Percentiles rank a stretch among this genome's conserved stretches.
Evolutionary conservation across 2,888 invertebrate genomes (phyloP).

Genomic region (Diaphora mendica): DNA sequence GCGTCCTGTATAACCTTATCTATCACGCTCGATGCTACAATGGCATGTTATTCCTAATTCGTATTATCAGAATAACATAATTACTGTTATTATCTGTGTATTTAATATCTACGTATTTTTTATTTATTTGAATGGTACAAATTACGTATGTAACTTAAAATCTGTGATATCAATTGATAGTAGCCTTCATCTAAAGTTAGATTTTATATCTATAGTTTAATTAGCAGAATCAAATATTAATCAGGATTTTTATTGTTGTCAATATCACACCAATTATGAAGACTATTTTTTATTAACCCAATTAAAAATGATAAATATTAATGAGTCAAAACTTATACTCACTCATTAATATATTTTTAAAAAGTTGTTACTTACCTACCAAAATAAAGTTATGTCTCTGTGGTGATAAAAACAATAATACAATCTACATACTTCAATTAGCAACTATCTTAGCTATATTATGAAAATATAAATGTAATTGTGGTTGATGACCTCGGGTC

Average conservation of each 20-base stretch:
- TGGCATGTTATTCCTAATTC: slow-evolving; percentile 10
- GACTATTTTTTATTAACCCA: not conserved
- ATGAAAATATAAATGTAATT: slow-evolving; percentile 6
- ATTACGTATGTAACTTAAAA: slow-evolving; percentile 6
- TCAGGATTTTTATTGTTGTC: not conserved
- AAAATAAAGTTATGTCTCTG: not conserved
- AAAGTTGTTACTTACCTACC: not conserved
- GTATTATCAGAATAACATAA: slow-evolving; percentile 5
- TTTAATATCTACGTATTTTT: slow-evolving; percentile 2
- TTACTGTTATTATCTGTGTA: slow-evolving; percentile 5
- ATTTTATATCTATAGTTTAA: not conserved
- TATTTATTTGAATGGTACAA: not conserved
- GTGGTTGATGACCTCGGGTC: slow-evolving; percentile 36
- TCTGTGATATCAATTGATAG: not conserved
- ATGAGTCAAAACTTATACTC: not conserved
- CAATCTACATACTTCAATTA: not conserved
- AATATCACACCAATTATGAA: not conserved
- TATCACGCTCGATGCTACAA: slow-evolving; percentile 44
- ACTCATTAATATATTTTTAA: not conserved
- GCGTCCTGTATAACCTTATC: slow-evolving; percentile 69
- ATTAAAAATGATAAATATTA: not conserved
- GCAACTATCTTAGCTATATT: not conserved
- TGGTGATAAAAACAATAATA: not conserved
- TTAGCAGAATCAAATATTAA: not conserved
- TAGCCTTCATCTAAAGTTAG: not conserved